These are phyloP conservation scores for Ovis aries DNA, from an alignment of 2,113 vertebrate genomes.

Conservation along the genomic window DNA sequence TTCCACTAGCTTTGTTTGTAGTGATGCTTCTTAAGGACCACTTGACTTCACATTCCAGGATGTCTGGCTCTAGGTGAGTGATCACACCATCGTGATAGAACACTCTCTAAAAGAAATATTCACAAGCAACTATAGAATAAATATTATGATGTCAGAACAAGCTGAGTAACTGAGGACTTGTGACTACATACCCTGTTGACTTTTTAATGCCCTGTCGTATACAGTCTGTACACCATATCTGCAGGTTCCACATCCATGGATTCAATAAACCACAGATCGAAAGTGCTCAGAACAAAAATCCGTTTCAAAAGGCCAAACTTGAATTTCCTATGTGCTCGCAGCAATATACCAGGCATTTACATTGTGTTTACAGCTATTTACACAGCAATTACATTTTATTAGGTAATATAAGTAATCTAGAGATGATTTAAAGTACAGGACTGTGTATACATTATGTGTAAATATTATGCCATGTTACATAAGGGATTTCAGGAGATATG, in stretches of 20 bases:
- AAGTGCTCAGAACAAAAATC: neutral
- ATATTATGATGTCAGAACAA: neutral
- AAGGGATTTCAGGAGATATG: neutral
- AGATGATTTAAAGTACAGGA: neutral
- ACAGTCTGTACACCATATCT: neutral
- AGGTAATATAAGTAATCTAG: neutral
- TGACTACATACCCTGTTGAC: accelerated
- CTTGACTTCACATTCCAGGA: neutral
- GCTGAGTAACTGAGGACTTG: neutral
- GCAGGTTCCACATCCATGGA: neutral
- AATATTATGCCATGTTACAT: neutral
- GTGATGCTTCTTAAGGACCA: neutral
- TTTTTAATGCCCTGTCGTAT: neutral
- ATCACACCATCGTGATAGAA: neutral
- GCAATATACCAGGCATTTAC: neutral
- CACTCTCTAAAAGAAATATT: neutral
- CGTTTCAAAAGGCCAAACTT: neutral
- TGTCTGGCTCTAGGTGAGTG: neutral
- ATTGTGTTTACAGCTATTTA: neutral
- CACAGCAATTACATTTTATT: neutral
- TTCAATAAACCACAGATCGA: neutral
- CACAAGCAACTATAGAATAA: neutral
- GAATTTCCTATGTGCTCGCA: neutral
- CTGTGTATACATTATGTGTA: neutral
- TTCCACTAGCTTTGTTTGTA: neutral